Conservation (phyloP, 2,888 invertebrate genomes). For the Latrodectus hesperus region DNA sequence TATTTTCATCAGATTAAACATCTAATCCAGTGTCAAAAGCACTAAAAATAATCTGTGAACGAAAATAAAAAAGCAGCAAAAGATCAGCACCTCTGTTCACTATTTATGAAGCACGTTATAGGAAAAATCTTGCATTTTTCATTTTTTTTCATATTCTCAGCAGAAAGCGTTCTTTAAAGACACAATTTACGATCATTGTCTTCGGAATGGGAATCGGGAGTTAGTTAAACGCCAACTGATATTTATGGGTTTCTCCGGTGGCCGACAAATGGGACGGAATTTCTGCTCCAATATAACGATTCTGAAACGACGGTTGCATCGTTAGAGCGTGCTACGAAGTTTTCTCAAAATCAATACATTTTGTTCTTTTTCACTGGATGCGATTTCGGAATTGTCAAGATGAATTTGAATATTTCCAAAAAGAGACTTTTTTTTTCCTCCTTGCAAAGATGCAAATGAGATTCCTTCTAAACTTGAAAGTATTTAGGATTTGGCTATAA, state of each 20-base stretch:
- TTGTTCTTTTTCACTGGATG: not conserved
- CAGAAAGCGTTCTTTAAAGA: constrained; percentile 52
- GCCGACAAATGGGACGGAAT: constrained; percentile 55
- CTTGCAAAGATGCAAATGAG: too few relatives aligned
- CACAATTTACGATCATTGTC: constrained; percentile 63
- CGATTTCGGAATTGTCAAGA: not conserved
- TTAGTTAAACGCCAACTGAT: constrained; percentile 64
- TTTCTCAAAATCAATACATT: constrained; percentile 26
- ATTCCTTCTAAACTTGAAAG: too few relatives aligned
- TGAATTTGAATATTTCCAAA: not conserved
- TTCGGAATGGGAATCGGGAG: constrained; percentile 49
- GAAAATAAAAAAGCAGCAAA: constrained; percentile 7
- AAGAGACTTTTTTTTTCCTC: not conserved
- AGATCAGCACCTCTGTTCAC: not conserved
- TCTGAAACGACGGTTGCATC: constrained; percentile 42
- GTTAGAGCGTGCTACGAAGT: constrained; percentile 17
- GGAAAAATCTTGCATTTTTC: constrained; percentile 25
- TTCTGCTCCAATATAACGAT: constrained; percentile 54
- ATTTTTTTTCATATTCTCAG: not conserved
- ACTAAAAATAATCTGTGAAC: not conserved
- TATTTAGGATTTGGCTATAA: too few relatives aligned
- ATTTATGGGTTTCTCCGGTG: constrained; percentile 43
- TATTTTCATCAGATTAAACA: constrained; percentile 22
- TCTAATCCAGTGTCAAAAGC: not conserved
- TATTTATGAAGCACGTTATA: not conserved